Evolutionary conservation across 2,888 invertebrate genomes (phyloP).

Genomic region (Hirtodrosophila duncani): DNA sequence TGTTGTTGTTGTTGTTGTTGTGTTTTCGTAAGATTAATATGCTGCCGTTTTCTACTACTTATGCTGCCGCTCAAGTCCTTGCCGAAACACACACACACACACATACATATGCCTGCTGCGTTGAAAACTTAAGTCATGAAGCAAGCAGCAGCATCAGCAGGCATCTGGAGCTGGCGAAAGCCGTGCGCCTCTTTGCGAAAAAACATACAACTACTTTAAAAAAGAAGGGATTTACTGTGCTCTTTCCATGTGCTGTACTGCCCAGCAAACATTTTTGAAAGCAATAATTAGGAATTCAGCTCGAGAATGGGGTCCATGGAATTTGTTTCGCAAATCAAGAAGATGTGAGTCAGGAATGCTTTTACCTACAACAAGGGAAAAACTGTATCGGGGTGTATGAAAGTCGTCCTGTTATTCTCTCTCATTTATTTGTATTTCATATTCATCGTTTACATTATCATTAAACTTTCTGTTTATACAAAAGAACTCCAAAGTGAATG

Average conservation of each 20-base stretch:
- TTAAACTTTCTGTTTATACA: too few relatives aligned
- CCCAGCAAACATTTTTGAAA: too few relatives aligned
- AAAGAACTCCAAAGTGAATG: too few relatives aligned
- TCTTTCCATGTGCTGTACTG: conserved; percentile 3
- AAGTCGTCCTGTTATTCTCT: too few relatives aligned
- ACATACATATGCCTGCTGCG: conserved; percentile 15
- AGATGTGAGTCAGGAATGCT: too few relatives aligned
- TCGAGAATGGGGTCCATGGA: too few relatives aligned
- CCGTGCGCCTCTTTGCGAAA: conserved; percentile 26
- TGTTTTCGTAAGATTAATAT: conserved; percentile 62
- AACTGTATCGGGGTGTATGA: too few relatives aligned
- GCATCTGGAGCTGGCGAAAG: conserved; percentile 13
- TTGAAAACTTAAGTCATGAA: conserved; percentile 65
- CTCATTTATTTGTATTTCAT: too few relatives aligned
- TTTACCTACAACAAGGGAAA: too few relatives aligned
- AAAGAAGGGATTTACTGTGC: conserved; percentile 58
- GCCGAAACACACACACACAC: conserved; percentile 6
- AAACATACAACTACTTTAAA: conserved; percentile 47
- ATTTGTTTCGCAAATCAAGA: too few relatives aligned
- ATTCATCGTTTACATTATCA: too few relatives aligned
- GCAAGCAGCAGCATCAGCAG: conserved; percentile 25
- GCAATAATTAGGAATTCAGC: too few relatives aligned
- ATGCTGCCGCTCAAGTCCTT: conserved; percentile 59
- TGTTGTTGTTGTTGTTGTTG: conserved; percentile 29
- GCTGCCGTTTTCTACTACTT: conserved; percentile 68